Percentiles rank a stretch among this genome's conserved stretches.
These are phyloP conservation scores for Gasterosteus nipponicus DNA, from an alignment of 2,113 vertebrate species.

Conservation along the genomic window DNA sequence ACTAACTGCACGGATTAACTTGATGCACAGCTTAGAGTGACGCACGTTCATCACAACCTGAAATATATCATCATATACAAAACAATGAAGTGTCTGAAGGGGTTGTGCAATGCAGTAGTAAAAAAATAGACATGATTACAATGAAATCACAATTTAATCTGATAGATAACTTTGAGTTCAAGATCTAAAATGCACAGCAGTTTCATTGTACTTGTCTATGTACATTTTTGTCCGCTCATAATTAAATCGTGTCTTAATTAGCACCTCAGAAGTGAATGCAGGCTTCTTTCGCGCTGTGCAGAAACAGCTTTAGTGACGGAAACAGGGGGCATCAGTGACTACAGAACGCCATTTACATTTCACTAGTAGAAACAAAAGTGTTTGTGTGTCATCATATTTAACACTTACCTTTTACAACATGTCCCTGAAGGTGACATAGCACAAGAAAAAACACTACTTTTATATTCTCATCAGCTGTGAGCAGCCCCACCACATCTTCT, in stretches of 20 bases:
- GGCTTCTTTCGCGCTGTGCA: background rate
- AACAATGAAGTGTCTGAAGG: background rate
- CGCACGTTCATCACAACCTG: background rate
- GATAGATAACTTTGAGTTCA: background rate
- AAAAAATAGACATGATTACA: background rate
- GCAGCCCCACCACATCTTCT: conserved; percentile 3
- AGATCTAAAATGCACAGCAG: background rate
- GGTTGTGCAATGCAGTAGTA: background rate
- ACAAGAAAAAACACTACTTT: background rate
- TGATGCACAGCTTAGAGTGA: conserved; percentile 13
- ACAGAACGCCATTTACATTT: background rate
- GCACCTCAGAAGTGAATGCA: background rate
- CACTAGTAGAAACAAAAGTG: background rate
- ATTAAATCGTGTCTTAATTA: background rate
- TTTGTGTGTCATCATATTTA: background rate
- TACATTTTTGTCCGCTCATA: background rate
- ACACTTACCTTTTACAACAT: conserved; percentile 2
- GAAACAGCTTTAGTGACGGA: background rate
- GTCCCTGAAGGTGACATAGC: background rate
- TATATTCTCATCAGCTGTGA: background rate
- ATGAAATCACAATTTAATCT: background rate
- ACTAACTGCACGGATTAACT: conserved; percentile 20
- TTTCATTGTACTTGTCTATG: background rate
- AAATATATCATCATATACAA: conserved; percentile 16
- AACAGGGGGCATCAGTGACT: background rate